Evolutionary conservation across 2,797 vertebrate species (phyloP), one percentile per base, ranked within the genome.

Genomic region (Pagetopsis macropterus): DNA sequence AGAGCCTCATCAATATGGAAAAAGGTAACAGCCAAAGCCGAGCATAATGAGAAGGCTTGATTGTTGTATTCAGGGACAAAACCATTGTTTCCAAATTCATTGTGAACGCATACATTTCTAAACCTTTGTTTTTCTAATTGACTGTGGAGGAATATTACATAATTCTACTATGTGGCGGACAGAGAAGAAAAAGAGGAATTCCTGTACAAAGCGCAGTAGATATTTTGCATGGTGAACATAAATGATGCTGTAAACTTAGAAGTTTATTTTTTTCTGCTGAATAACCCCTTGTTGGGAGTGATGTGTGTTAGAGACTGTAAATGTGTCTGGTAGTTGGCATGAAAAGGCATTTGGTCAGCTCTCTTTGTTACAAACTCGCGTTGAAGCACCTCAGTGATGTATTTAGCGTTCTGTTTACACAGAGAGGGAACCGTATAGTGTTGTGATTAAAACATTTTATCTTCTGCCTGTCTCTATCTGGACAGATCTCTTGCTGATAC

Each of bases 391-490:
- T 77, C 51, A 45, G 55, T 79, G 79, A 70, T 76, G 59, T 79
- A 78, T 70, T 78, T 75, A 65, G 51, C 66, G 59, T 44, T 69
- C 31, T 54, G 58, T 70, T 61, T 40, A 17, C 63, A 55, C 46
- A 66, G 65, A 79, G 55, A 78, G 23, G 56, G 65, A 56, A 48
- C 50, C 16, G 10, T 43, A 68, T 21, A 13, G 45, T 51, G 70
- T 65, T 74, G 77, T 83, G 87, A 81, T 85, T 85, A 73, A 85
- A 89, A 84, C 78, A 66, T 88, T 91, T 73, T 69, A 72, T 84
- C 84, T 87, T 85, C 65, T 56, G 48, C 63, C 57, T 73, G 45
- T 78, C 73, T 51, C 57, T 63, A 78, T 63, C 60, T 62, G 64
- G 60, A 75, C 64, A 17, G 54, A 72, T 54, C 51, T 51, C 54